A percentile compares a stretch with the other conserved stretches of the same genome.
Evolutionary conservation across 35 echinoderm and acorn worm species (phyloP).

Genomic region (Patiria miniata): DNA sequence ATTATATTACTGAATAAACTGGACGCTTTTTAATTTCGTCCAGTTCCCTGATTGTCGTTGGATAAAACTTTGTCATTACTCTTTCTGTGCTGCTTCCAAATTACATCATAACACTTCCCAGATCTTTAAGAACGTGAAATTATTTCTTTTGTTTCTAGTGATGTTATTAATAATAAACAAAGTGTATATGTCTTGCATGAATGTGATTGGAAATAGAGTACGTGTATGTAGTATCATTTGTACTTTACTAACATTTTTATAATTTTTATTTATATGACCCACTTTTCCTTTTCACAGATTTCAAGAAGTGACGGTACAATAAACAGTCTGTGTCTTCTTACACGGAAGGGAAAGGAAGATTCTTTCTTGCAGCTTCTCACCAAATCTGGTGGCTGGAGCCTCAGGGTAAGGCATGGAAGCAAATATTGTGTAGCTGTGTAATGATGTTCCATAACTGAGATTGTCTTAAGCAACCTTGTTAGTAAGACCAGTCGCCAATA

Average conservation of each 20-base stretch:
- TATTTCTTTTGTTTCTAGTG: no score
- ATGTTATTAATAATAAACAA: no score
- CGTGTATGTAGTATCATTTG: no score
- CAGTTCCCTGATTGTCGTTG: no score
- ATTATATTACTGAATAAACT: no score
- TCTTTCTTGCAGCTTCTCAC: not conserved
- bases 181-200: no score
- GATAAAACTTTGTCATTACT: no score
- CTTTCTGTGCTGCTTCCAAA: no score
- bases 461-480: not conserved
- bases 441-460: not conserved
- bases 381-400: not conserved
- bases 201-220: no score
- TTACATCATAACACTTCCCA: no score
- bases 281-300: not conserved
- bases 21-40: no score
- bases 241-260: not conserved
- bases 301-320: not conserved
- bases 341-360: not conserved
- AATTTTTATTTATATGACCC: not conserved
- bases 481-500: not conserved
- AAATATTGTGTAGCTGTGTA: not conserved
- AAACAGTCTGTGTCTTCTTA: constrained; percentile 1
- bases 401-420: not conserved
- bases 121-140: no score